phyloP scores from a whole-genome alignment of 2,797 vertebrate genomes.

The Neosalanx taihuensis region DNA sequence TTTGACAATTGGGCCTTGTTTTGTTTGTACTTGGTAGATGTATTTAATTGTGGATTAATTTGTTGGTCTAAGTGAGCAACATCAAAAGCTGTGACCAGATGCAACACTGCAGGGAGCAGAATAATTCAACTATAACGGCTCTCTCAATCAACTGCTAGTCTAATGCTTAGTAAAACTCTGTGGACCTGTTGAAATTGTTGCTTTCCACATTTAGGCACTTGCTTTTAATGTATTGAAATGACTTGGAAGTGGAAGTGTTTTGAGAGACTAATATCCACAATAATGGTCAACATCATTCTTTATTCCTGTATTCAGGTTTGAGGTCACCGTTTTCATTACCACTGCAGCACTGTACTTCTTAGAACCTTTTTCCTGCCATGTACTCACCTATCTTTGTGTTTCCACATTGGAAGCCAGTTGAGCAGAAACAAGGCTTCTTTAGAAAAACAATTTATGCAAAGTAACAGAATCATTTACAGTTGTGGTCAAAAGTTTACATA shows the following conservation, averaged over 20 bases:
- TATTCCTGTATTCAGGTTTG: not conserved
- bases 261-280: too few relatives aligned
- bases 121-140: not conserved
- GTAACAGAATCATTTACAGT: too few relatives aligned
- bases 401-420: too few relatives aligned
- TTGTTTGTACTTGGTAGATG: conserved; percentile 37
- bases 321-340: not conserved
- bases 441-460: too few relatives aligned
- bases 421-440: too few relatives aligned
- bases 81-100: conserved; percentile 25
- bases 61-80: conserved; percentile 19
- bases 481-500: too few relatives aligned
- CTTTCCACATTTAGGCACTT: too few relatives aligned
- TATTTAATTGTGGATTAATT: conserved; percentile 39
- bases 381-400: too few relatives aligned
- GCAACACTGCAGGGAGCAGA: not conserved
- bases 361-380: too few relatives aligned
- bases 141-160: not conserved
- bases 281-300: not conserved
- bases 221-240: too few relatives aligned
- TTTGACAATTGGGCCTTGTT: conserved; percentile 44
- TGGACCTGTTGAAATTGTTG: too few relatives aligned
- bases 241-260: too few relatives aligned
- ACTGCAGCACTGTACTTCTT: not conserved
- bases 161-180: not conserved